A percentile compares a stretch with the other conserved stretches of the same genome.
These are phyloP conservation scores for Polydrusus pterygomalis DNA, from an alignment of 2,888 invertebrate genomes.

Conservation along the genomic window DNA sequence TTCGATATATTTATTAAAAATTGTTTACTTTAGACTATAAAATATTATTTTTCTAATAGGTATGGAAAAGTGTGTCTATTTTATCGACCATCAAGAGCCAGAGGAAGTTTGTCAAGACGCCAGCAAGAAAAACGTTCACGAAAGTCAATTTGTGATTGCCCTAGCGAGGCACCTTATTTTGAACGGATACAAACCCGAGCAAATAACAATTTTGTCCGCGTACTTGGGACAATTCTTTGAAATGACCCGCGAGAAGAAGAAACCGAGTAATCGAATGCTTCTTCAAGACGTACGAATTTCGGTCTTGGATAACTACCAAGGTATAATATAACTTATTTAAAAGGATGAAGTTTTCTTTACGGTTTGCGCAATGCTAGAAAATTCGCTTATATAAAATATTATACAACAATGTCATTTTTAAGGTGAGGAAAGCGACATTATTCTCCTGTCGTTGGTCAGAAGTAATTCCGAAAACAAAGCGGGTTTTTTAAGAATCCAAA, in stretches of 20 bases:
- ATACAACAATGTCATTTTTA: neutral
- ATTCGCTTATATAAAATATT: neutral
- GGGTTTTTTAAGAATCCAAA: conserved; percentile 81
- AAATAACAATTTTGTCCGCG: conserved; percentile 84
- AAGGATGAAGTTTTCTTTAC: no score
- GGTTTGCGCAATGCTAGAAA: no score
- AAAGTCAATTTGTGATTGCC: conserved; percentile 78
- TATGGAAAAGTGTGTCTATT: conserved; percentile 39
- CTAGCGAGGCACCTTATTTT: conserved; percentile 78
- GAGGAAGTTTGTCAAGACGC: conserved; percentile 76
- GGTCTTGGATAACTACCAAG: conserved; percentile 86
- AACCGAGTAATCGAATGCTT: conserved; percentile 52
- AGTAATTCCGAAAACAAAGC: conserved; percentile 81
- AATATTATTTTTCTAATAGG: neutral
- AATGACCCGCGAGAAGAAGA: conserved; percentile 72
- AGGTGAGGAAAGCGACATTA: conserved; percentile 87
- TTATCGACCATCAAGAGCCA: conserved; percentile 42
- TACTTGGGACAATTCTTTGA: conserved; percentile 82
- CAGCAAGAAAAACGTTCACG: conserved; percentile 79
- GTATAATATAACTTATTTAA: no score
- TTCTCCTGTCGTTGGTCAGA: conserved; percentile 86
- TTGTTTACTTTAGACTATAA: neutral
- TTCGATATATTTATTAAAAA: neutral
- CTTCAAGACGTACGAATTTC: conserved; percentile 76
- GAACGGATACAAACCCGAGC: conserved; percentile 76